Conservation (phyloP, 2,797 vertebrate genomes). For the Cossypha heuglini region DNA sequence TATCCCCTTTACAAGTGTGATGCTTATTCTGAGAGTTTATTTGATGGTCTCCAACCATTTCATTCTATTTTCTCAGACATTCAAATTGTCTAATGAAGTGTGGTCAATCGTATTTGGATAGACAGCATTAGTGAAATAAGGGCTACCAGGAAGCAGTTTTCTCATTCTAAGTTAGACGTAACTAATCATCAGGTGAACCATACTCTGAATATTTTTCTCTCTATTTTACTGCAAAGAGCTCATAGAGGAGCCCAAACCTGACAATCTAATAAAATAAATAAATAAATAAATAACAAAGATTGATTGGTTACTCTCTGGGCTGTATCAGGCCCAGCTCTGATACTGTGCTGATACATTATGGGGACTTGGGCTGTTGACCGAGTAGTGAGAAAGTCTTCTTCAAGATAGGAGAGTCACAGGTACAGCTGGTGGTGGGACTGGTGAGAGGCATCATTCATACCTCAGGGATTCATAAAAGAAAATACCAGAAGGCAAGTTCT, state of each 20-base stretch:
- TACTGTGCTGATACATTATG: too few relatives aligned
- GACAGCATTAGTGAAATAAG: neutral
- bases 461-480: neutral
- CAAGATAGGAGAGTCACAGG: neutral
- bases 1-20: rapidly evolving
- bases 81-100: neutral
- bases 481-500: neutral
- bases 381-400: neutral
- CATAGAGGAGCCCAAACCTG: neutral
- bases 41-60: neutral
- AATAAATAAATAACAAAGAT: neutral
- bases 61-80: neutral
- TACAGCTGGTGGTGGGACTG: neutral
- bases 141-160: neutral
- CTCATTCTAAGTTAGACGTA: neutral
- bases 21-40: neutral
- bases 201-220: neutral
- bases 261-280: neutral
- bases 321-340: neutral
- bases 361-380: rapidly evolving
- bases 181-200: neutral
- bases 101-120: neutral
- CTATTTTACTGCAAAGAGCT: neutral
- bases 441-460: neutral
- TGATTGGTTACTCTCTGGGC: neutral